These are phyloP conservation scores for Drosophila formosana DNA, from an alignment of 2,888 invertebrate species.

Conservation along the genomic window DNA sequence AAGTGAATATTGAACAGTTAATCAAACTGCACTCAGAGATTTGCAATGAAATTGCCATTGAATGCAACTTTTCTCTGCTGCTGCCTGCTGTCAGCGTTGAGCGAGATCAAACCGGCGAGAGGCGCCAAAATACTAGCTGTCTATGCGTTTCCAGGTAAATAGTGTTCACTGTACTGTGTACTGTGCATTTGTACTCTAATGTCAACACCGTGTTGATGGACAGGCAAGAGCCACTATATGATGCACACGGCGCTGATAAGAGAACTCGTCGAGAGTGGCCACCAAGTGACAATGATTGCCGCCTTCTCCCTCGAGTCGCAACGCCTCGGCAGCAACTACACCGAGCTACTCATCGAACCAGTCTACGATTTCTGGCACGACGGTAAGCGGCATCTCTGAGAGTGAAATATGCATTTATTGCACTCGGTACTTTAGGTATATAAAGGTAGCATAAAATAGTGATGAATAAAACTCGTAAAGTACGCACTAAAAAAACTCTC, in stretches of 20 bases:
- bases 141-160: constrained; percentile 70
- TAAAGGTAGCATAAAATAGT: background rate
- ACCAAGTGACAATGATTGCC: constrained; percentile 79
- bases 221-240: constrained; percentile 85
- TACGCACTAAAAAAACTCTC: too few species aligned
- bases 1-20: constrained; percentile 2
- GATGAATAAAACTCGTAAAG: too few species aligned
- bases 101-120: constrained; percentile 18
- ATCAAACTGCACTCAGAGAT: background rate
- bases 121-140: constrained; percentile 85
- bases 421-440: background rate
- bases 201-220: background rate
- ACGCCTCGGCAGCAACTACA: constrained; percentile 80
- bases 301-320: constrained; percentile 72
- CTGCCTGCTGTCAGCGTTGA: constrained; percentile 38
- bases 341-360: constrained; percentile 83
- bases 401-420: background rate
- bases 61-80: constrained; percentile 18
- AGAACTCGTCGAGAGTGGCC: constrained; percentile 84
- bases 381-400: constrained; percentile 51
- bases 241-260: constrained; percentile 85
- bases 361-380: constrained; percentile 82
- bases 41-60: constrained; percentile 37
- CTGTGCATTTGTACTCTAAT: background rate
- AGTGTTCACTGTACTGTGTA: background rate